Evolutionary conservation across 1,140 invertebrate species (phyloP), one percentile per base, ranked within the genome.

Genomic region (Brachionus manjavacas): DNA sequence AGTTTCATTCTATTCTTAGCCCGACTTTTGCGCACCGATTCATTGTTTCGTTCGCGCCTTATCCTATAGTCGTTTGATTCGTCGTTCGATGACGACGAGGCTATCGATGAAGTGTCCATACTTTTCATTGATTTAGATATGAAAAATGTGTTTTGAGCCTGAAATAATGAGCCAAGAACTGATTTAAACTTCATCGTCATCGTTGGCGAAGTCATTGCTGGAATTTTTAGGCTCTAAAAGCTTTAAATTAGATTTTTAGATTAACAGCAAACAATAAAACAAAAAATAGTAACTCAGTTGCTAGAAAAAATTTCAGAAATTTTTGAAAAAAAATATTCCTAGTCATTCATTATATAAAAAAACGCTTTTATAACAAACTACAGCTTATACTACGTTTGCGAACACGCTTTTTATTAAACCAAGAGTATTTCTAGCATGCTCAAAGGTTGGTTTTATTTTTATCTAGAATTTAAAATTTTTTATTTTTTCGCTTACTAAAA

Each of bases 131-230:
- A 81, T 68, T 81, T 81, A 16, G 35, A 46, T 25, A 81, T 81
- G 20, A 81, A 43, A 68, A 41, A 81, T 9, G 49, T 81, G 25
- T 81, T 81, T 43, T 81, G 79, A n/a, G 79, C 79, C 43, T 81
- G 79, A 68, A 81, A 81, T 39, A 81, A 64, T n/a, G 79, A 81
- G 25, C 79, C 64, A 25, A 52, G 60, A 23, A 81, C 35, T 25
- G 52, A 68, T 39, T 81, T 81, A 64, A 81, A 68, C 41, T 81
- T 81, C 79, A 81, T 81, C 20, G 79, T 76, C 72, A 76, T 76
- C 46, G 72, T 76, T 49, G 43, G 41, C 43, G 72, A 76, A 76
- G 41, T 76, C 72, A 76, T 76, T 52, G 12, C 23, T 41, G 14
- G 20, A 72, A 41, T 16, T 20, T 9, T 41, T 41, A 9, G 52